Evolutionary conservation across 2,113 vertebrate genomes (phyloP).

Genomic region (Eulacestoma nigropectus): DNA sequence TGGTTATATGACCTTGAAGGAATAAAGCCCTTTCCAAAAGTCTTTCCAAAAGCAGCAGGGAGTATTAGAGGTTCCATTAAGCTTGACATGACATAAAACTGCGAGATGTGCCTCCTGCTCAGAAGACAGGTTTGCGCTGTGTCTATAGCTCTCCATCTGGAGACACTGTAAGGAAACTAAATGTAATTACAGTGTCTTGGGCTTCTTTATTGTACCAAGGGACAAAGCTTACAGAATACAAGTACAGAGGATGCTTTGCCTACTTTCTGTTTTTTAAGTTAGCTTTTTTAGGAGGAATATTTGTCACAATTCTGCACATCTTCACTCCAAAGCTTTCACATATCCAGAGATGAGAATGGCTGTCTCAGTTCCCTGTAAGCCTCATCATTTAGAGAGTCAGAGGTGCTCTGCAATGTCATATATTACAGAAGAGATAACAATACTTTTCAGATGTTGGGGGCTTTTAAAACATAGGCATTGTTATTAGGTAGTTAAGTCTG

Average conservation of each 20-base stretch:
- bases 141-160: background rate
- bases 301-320: background rate
- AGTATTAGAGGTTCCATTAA: background rate
- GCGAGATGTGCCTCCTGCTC: background rate
- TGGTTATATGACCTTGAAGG: background rate
- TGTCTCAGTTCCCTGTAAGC: background rate
- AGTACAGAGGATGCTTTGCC: background rate
- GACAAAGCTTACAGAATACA: background rate
- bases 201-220: background rate
- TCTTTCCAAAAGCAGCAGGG: background rate
- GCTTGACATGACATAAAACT: background rate
- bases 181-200: background rate
- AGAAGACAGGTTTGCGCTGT: background rate
- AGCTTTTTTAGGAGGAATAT: background rate
- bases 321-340: background rate
- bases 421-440: background rate
- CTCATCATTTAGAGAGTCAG: background rate
- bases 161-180: background rate
- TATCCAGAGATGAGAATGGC: background rate
- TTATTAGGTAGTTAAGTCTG: background rate
- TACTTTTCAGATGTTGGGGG: background rate
- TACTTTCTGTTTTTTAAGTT: background rate
- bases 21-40: background rate
- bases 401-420: background rate
- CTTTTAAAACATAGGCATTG: background rate